A percentile compares a stretch with the other conserved stretches of the same genome.
phyloP scores from a whole-genome alignment of 2,888 invertebrate species.

The Ethmia dodecea region DNA sequence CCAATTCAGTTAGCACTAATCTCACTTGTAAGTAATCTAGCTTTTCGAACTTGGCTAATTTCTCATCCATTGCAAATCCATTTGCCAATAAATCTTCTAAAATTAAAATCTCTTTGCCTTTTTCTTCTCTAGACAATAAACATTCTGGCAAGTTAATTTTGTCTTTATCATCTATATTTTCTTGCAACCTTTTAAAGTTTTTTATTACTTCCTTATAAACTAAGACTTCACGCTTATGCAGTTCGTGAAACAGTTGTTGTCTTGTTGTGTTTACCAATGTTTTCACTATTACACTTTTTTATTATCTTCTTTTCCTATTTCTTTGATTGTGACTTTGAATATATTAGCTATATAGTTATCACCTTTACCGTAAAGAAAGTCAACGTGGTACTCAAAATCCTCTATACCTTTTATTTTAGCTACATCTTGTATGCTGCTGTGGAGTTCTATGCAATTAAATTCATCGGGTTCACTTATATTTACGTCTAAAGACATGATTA shows the following conservation, averaged over 20 bases:
- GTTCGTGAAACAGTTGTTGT: slow-evolving; percentile 51
- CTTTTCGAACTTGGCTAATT: slow-evolving; percentile 34
- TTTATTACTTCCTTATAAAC: slow-evolving; percentile 45
- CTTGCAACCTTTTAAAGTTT: slow-evolving; percentile 40
- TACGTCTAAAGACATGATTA: slow-evolving; percentile 61
- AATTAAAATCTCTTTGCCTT: slow-evolving; percentile 51
- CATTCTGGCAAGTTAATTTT: slow-evolving; percentile 43
- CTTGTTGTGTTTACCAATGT: slow-evolving; percentile 54
- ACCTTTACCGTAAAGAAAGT: slow-evolving; percentile 49
- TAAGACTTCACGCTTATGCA: slow-evolving; percentile 54
- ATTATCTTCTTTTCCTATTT: slow-evolving; percentile 29
- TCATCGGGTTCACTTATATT: slow-evolving; percentile 65
- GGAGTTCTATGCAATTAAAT: slow-evolving; percentile 54
- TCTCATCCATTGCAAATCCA: slow-evolving; percentile 43
- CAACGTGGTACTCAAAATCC: slow-evolving; percentile 55
- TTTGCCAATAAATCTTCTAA: slow-evolving; percentile 47
- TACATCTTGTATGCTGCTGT: slow-evolving; percentile 43
- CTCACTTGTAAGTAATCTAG: slow-evolving; percentile 37
- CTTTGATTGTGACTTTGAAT: slow-evolving; percentile 50
- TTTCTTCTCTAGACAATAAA: slow-evolving; percentile 36
- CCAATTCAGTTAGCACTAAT: slow-evolving; percentile 43
- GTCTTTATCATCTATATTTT: slow-evolving; percentile 27
- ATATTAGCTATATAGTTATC: slow-evolving; percentile 57
- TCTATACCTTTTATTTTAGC: slow-evolving; percentile 38
- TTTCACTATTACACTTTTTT: slow-evolving; percentile 51